Evolutionary conservation across 2,888 invertebrate genomes (phyloP).

Genomic region (Macrosiphum euphorbiae): DNA sequence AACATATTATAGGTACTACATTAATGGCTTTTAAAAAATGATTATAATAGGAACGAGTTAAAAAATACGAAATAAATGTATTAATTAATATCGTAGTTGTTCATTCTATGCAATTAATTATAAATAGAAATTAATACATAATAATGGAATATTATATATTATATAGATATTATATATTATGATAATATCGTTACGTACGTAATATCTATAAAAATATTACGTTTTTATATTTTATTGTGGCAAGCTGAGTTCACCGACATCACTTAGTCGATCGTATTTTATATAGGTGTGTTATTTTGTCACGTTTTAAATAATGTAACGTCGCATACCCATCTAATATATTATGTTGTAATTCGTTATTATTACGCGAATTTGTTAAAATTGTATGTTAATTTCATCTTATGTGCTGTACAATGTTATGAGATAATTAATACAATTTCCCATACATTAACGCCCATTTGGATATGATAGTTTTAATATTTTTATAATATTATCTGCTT

Average conservation of each 20-base stretch:
- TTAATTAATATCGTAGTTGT: constrained; percentile 4
- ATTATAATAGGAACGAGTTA: background rate
- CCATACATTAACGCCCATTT: constrained; percentile 25
- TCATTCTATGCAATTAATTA: background rate
- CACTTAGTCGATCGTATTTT: background rate
- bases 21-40: background rate
- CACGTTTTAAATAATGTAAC: background rate
- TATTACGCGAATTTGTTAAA: background rate
- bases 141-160: background rate
- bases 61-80: background rate
- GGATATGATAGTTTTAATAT: constrained; percentile 7
- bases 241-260: background rate
- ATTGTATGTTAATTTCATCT: background rate
- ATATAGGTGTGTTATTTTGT: background rate
- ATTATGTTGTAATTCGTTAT: background rate
- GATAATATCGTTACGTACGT: background rate
- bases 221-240: background rate
- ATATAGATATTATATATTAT: background rate
- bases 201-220: background rate
- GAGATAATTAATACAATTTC: constrained; percentile 5
- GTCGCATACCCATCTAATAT: background rate
- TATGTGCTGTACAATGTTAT: background rate
- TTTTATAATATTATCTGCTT: background rate
- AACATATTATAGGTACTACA: background rate
- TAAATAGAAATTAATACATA: background rate